A percentile compares a stretch with the other conserved stretches of the same genome.
Evolutionary conservation across 1,140 invertebrate genomes (phyloP).

Genomic region (Drosophila repleta): DNA sequence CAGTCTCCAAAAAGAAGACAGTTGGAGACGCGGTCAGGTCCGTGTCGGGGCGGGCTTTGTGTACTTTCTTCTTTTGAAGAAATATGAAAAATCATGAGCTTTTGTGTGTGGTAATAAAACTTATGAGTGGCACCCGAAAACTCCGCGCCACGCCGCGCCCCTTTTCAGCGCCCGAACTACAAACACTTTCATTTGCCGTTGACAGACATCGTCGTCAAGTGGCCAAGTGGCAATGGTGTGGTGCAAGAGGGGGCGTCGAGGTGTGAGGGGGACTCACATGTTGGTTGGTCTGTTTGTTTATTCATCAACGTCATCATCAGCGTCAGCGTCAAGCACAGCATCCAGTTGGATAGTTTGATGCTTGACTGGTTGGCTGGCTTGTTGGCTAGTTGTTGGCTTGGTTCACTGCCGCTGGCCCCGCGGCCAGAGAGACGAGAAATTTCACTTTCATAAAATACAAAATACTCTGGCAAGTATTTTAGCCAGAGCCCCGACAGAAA

Average conservation of each 20-base stretch:
- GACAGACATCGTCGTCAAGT: slow-evolving; percentile 75
- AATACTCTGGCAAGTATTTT: slow-evolving; percentile 42
- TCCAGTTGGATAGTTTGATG: slow-evolving; percentile 39
- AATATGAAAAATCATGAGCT: slow-evolving; percentile 57
- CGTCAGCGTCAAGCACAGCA: slow-evolving; percentile 50
- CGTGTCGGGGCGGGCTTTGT: slow-evolving; percentile 15
- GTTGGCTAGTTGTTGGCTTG: slow-evolving; percentile 10
- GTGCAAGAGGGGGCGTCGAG: slow-evolving; percentile 15
- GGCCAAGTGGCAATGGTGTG: slow-evolving; percentile 43
- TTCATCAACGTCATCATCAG: slow-evolving; percentile 58
- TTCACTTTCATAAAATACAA: slow-evolving; percentile 57
- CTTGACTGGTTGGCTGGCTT: slow-evolving; percentile 28
- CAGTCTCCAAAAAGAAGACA: slow-evolving; percentile 17
- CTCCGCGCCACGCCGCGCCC: slow-evolving; percentile 36
- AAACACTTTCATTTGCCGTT: slow-evolving; percentile 65
- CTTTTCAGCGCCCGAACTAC: slow-evolving; percentile 21
- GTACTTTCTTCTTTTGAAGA: slow-evolving; percentile 51
- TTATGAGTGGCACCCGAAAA: slow-evolving; percentile 60
- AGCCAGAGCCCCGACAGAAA: slow-evolving; percentile 42
- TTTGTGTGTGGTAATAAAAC: slow-evolving; percentile 61
- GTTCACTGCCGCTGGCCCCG: slow-evolving; percentile 39
- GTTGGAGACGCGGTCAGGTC: slow-evolving; percentile 13
- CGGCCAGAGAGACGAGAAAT: slow-evolving; percentile 45
- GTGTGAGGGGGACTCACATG: slow-evolving; percentile 21
- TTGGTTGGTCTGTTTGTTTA: slow-evolving; percentile 56